Evolutionary conservation across 2,888 invertebrate species (phyloP).

Genomic region (Apamea monoglypha): DNA sequence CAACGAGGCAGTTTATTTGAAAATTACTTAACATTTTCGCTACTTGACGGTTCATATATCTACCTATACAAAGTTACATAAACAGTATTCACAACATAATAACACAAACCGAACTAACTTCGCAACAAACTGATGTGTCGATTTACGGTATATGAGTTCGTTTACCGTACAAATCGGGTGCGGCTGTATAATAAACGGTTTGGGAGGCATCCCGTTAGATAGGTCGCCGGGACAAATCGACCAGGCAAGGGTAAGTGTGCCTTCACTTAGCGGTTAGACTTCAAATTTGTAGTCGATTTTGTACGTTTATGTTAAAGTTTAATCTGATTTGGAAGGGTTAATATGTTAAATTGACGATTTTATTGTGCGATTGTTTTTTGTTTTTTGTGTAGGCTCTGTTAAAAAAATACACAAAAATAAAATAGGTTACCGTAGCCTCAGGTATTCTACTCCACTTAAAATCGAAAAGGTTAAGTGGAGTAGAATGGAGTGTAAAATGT

Average conservation of each 20-base stretch:
- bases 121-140: conserved; percentile 48
- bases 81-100: conserved; percentile 2
- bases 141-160: conserved; percentile 68
- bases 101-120: conserved; percentile 12
- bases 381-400: no score
- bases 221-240: conserved; percentile 59
- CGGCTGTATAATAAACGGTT: conserved; percentile 69
- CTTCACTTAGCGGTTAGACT: conserved; percentile 32
- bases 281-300: conserved; percentile 34
- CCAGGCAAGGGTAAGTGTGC: conserved; percentile 39
- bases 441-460: no score
- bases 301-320: conserved; percentile 29
- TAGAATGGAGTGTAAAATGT: not conserved
- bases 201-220: conserved; percentile 51
- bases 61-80: not conserved
- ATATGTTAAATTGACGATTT: not conserved
- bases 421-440: no score
- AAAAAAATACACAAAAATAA: no score
- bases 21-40: no score
- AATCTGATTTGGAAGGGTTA: not conserved
- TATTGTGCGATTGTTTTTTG: no score
- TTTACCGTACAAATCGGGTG: conserved; percentile 71
- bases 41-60: no score
- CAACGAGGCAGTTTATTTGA: no score
- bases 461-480: not conserved